Conservation (phyloP, 2,797 vertebrate species). For the Vireo griseus region DNA sequence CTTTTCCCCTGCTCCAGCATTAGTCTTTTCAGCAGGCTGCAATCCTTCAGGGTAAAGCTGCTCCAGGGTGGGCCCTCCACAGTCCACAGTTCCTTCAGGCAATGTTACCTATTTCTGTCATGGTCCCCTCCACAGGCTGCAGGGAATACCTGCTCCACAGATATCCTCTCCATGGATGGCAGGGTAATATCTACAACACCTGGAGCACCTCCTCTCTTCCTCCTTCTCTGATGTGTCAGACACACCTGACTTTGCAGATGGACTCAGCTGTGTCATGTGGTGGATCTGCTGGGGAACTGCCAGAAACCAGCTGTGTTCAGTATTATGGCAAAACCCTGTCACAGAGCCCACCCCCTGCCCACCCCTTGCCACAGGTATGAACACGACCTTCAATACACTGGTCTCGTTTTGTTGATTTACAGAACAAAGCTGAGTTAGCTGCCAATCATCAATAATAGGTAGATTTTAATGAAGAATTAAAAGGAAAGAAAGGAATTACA, state of each 20-base stretch:
- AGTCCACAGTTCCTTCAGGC: not conserved
- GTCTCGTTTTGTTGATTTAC: not conserved
- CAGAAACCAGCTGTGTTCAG: not conserved
- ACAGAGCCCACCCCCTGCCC: not conserved
- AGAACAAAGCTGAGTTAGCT: not conserved
- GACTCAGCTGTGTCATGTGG: not conserved
- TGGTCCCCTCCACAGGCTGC: not conserved
- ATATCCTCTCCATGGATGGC: not conserved
- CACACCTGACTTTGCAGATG: not conserved
- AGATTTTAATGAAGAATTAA: not conserved
- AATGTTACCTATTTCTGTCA: not conserved
- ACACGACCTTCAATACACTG: not conserved
- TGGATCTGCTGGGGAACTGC: not conserved
- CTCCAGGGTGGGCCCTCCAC: not conserved
- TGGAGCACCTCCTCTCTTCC: not conserved
- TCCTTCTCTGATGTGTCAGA: not conserved
- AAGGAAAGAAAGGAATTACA: not conserved
- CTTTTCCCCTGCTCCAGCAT: not conserved
- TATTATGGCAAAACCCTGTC: rapidly evolving
- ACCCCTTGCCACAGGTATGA: not conserved
- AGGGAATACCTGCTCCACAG: not conserved
- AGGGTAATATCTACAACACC: not conserved
- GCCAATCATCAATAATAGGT: not conserved
- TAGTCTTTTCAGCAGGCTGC: not conserved
- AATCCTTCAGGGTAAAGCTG: not conserved